Evolutionary conservation across 2,888 invertebrate species (phyloP).

Genomic region (Drosophila trichaetosa): DNA sequence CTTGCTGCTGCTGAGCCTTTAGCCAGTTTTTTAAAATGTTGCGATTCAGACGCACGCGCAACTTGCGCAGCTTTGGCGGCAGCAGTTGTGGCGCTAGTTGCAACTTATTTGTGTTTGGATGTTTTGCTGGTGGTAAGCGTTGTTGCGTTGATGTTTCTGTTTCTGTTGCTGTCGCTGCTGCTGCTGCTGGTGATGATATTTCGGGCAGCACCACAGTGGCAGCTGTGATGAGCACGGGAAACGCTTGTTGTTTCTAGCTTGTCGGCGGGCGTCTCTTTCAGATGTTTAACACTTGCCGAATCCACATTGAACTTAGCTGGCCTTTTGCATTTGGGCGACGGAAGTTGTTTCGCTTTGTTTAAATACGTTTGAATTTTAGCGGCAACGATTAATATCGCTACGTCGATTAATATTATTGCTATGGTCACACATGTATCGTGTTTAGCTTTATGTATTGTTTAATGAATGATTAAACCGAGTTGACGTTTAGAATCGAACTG

Average conservation of each 20-base stretch:
- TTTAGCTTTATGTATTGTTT: too few relatives aligned
- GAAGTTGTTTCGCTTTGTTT: neutral
- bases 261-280: conserved; percentile 2
- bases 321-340: conserved; percentile 38
- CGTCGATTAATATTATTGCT: too few relatives aligned
- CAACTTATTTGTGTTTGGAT: conserved; percentile 1
- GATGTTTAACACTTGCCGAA: conserved; percentile 17
- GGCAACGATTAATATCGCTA: too few relatives aligned
- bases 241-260: conserved; percentile 8
- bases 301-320: neutral
- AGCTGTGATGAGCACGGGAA: conserved; percentile 53
- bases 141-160: neutral
- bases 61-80: conserved; percentile 36
- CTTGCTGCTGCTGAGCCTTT: neutral
- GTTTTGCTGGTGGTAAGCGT: neutral
- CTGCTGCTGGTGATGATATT: neutral
- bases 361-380: too few relatives aligned
- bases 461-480: too few relatives aligned
- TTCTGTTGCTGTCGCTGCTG: neutral
- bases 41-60: conserved; percentile 65
- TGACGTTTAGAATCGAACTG: too few relatives aligned
- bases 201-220: conserved; percentile 8
- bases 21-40: conserved; percentile 31
- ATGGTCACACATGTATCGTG: too few relatives aligned
- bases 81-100: neutral